phyloP scores from a whole-genome alignment of 2,113 vertebrate genomes.

The Chloebia gouldiae region DNA sequence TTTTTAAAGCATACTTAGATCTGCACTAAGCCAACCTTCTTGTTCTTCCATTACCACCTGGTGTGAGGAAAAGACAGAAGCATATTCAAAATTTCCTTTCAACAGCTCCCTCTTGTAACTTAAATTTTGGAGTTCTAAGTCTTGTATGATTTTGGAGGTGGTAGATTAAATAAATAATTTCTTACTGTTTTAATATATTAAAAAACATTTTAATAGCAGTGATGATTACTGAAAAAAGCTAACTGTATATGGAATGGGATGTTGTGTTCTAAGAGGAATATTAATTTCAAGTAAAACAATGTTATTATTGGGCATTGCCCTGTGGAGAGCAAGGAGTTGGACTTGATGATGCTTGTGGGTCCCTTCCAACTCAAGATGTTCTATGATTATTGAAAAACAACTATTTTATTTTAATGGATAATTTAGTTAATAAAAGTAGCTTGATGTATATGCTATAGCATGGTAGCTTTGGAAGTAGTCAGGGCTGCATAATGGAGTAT shows the following conservation, averaged over 20 bases:
- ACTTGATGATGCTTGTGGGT: neutral
- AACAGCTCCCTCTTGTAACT: neutral
- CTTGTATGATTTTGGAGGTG: neutral
- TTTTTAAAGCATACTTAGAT: neutral
- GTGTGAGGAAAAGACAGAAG: accelerated
- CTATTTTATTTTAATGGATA: neutral
- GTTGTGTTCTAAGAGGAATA: neutral
- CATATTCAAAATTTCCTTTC: neutral
- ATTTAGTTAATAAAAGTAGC: neutral
- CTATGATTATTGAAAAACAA: neutral
- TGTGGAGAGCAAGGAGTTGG: neutral
- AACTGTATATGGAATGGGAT: neutral
- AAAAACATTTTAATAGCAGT: neutral
- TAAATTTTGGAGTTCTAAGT: neutral
- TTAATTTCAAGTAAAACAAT: neutral
- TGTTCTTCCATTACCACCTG: neutral
- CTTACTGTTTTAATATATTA: neutral
- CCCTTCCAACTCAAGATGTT: neutral
- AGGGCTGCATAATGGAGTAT: neutral
- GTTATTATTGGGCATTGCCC: neutral
- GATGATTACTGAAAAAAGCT: neutral
- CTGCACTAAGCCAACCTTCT: neutral
- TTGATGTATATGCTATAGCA: neutral
- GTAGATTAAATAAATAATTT: neutral
- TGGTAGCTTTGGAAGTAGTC: neutral